Conservation (phyloP, 2,888 invertebrate genomes). For the Scaptomyza polygonia region DNA sequence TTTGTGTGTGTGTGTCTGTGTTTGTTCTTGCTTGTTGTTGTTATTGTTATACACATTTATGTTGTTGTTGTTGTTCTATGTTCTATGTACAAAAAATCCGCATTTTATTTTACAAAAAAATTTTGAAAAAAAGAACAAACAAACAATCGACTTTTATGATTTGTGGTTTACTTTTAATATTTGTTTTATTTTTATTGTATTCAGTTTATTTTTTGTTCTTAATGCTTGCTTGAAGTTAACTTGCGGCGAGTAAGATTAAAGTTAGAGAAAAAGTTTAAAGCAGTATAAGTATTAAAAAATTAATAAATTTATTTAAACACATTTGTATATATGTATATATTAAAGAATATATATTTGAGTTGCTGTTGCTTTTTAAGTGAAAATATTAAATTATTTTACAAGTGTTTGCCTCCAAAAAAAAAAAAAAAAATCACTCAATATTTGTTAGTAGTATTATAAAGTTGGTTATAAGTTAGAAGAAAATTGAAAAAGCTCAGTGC, state of each 20-base stretch:
- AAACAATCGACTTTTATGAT: constrained; percentile 17
- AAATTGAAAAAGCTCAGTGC: constrained; percentile 25
- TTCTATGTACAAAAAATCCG: constrained; percentile 39
- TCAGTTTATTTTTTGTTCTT: too few relatives aligned
- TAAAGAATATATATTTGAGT: constrained; percentile 6
- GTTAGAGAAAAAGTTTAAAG: constrained; percentile 58
- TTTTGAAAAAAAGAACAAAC: constrained; percentile 25
- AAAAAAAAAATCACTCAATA: constrained; percentile 25
- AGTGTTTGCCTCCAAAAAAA: constrained; percentile 34
- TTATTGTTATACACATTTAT: too few relatives aligned
- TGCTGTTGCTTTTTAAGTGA: constrained; percentile 39
- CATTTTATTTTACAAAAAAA: constrained; percentile 29
- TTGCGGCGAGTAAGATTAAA: constrained; percentile 54
- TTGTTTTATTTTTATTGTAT: too few relatives aligned
- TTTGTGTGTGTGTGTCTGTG: constrained; percentile 19
- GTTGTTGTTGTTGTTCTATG: constrained; percentile 34
- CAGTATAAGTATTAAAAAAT: constrained; percentile 51
- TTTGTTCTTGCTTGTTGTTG: constrained; percentile 36
- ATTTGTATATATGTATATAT: constrained; percentile 24
- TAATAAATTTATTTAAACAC: constrained; percentile 55
- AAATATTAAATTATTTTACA: constrained; percentile 53
- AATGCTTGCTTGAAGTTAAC: constrained; percentile 36
- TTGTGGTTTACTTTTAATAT: too few relatives aligned
- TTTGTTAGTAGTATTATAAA: constrained; percentile 5
- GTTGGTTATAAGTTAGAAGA: constrained; percentile 12